These are phyloP conservation scores for Hybos culiciformis DNA, from an alignment of 2,888 invertebrate genomes.

Conservation along the genomic window DNA sequence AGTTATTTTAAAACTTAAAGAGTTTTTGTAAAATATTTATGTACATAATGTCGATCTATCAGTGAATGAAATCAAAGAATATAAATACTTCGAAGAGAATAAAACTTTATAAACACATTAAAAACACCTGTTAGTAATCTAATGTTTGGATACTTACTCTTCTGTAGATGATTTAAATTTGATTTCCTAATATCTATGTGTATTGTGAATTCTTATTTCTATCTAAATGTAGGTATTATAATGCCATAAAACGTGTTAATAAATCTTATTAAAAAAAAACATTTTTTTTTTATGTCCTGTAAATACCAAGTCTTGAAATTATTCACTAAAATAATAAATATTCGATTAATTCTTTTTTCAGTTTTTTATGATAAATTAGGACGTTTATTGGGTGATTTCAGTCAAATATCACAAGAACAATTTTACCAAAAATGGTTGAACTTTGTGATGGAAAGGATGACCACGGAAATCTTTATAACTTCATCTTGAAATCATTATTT, in stretches of 20 bases:
- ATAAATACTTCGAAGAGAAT: conserved; percentile 89
- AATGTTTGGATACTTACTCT: too few species aligned
- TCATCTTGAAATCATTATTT: conserved; percentile 33
- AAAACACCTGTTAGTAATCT: conserved; percentile 37
- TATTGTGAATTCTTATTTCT: neutral
- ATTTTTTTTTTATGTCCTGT: neutral
- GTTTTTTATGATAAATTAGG: conserved; percentile 18
- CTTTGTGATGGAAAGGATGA: conserved; percentile 19
- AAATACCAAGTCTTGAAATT: neutral
- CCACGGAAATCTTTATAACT: conserved; percentile 18
- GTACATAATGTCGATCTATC: too few species aligned
- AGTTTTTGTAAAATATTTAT: too few species aligned
- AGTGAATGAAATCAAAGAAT: conserved; percentile 11
- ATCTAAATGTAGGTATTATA: neutral
- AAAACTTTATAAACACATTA: conserved; percentile 76
- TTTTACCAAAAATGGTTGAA: conserved; percentile 2
- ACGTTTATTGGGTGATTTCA: neutral
- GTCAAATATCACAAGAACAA: conserved; percentile 4
- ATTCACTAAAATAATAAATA: neutral
- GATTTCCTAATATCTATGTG: too few species aligned
- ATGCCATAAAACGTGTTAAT: too few species aligned
- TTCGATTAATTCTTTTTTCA: conserved; percentile 6
- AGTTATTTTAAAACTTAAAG: too few species aligned
- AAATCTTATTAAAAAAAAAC: too few species aligned
- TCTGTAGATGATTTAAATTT: too few species aligned